Evolutionary conservation across 2,797 vertebrate genomes (phyloP).

Genomic region (Merluccius polli): DNA sequence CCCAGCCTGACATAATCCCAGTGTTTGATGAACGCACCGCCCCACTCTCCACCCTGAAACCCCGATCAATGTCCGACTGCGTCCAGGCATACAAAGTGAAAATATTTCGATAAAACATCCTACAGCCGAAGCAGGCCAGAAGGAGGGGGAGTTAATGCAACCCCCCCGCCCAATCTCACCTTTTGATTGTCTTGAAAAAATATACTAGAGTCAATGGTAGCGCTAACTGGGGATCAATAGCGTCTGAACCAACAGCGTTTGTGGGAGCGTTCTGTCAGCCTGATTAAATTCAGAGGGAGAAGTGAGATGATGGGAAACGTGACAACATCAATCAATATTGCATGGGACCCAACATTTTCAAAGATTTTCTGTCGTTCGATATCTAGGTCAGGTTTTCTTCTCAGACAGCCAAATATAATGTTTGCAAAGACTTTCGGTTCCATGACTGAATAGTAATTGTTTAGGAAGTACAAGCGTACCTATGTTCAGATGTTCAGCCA

Average conservation of each 20-base stretch:
- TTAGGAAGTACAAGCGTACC: neutral
- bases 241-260: conserved; percentile 43
- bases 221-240: conserved; percentile 48
- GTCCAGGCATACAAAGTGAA: conserved; percentile 29
- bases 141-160: conserved; percentile 9
- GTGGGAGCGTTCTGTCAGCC: conserved; percentile 47
- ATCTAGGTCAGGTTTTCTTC: conserved; percentile 58
- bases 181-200: conserved; percentile 46
- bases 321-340: conserved; percentile 70
- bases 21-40: conserved; percentile 39
- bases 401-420: neutral
- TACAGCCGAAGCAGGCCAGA: conserved; percentile 50
- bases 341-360: conserved; percentile 58
- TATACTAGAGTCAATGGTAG: conserved; percentile 37
- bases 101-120: conserved; percentile 22
- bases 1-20: conserved; percentile 31
- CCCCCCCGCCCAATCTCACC: conserved; percentile 45
- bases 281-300: conserved; percentile 60
- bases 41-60: neutral
- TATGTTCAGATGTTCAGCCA: neutral
- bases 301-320: conserved; percentile 65
- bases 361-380: conserved; percentile 41
- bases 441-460: neutral
- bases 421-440: neutral
- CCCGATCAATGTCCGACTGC: conserved; percentile 47